A percentile compares a stretch with the other conserved stretches of the same genome.
Conservation (phyloP, 2,797 vertebrate genomes). For the Sebastes taczanowskii region DNA sequence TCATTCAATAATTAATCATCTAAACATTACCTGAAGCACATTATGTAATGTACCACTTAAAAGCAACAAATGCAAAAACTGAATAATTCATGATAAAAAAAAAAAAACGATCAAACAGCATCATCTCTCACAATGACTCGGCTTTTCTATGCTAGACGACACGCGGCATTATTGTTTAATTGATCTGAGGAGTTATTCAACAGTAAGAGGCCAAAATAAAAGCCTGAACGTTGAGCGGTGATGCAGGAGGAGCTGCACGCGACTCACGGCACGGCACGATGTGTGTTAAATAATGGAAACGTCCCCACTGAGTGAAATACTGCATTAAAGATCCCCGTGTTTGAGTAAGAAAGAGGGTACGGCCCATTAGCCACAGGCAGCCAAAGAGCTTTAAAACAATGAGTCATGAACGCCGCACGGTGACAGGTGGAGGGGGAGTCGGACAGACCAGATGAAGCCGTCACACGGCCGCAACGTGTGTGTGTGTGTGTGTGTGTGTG, state of each 20-base stretch:
- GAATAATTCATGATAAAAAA: neutral
- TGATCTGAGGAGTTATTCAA: neutral
- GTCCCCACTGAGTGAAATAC: constrained; percentile 46
- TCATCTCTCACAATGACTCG: neutral
- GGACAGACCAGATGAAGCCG: constrained; percentile 22
- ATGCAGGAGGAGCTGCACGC: constrained; percentile 5
- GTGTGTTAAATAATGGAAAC: constrained; percentile 59
- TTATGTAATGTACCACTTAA: neutral
- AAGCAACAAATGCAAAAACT: neutral
- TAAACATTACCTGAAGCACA: neutral
- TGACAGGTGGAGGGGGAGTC: neutral
- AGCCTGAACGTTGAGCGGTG: neutral
- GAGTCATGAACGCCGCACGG: constrained; percentile 13
- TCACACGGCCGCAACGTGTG: neutral
- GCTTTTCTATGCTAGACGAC: neutral
- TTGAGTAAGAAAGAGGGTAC: constrained; percentile 48
- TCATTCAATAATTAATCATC: neutral
- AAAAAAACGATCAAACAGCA: neutral
- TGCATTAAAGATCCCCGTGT: constrained; percentile 51
- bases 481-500: neutral
- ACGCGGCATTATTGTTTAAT: neutral
- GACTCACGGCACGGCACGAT: neutral
- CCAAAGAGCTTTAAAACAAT: constrained; percentile 33
- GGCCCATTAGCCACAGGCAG: constrained; percentile 61
- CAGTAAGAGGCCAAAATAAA: neutral